Evolutionary conservation across 2,797 vertebrate species (phyloP).

Genomic region (Thaleichthys pacificus): DNA sequence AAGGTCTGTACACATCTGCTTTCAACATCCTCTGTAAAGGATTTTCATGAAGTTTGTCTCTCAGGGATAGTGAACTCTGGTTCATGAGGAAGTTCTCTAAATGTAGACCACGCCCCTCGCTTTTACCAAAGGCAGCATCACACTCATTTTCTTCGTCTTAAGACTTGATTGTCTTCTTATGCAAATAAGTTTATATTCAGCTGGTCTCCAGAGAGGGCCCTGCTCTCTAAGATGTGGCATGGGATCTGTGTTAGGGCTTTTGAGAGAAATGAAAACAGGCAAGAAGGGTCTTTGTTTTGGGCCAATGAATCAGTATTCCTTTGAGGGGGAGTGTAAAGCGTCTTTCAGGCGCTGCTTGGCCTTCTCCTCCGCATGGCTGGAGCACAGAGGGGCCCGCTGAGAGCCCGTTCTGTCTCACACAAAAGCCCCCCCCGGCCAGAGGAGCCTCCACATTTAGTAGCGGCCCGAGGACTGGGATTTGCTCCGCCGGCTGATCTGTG

Average conservation of each 20-base stretch:
- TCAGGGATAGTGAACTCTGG: conserved; percentile 45
- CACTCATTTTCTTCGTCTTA: conserved; percentile 52
- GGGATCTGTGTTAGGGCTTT: conserved; percentile 64
- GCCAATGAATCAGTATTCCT: conserved; percentile 76
- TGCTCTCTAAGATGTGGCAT: conserved; percentile 57
- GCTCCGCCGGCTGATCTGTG: conserved; percentile 63
- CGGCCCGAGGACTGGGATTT: conserved; percentile 56
- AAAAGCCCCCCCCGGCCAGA: conserved; percentile 48
- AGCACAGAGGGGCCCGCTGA: conserved; percentile 65
- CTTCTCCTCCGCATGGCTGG: conserved; percentile 47
- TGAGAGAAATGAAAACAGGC: conserved; percentile 69
- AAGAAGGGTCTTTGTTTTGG: conserved; percentile 70
- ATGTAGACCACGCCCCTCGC: conserved; percentile 43
- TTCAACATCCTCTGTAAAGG: background rate
- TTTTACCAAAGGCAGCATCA: conserved; percentile 58
- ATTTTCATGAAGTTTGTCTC: conserved; percentile 14
- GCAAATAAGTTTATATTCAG: conserved; percentile 69
- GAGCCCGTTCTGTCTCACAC: conserved; percentile 64
- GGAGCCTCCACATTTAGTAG: conserved; percentile 55
- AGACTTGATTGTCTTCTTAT: conserved; percentile 71
- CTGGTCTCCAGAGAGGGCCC: conserved; percentile 16
- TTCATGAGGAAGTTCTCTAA: conserved; percentile 59
- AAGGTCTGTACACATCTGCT: background rate
- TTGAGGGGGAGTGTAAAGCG: conserved; percentile 65
- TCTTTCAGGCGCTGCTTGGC: conserved; percentile 63